Evolutionary conservation across 2,888 invertebrate genomes (phyloP), one percentile per base, ranked within the genome.

Genomic region (Prenolepis imparis): DNA sequence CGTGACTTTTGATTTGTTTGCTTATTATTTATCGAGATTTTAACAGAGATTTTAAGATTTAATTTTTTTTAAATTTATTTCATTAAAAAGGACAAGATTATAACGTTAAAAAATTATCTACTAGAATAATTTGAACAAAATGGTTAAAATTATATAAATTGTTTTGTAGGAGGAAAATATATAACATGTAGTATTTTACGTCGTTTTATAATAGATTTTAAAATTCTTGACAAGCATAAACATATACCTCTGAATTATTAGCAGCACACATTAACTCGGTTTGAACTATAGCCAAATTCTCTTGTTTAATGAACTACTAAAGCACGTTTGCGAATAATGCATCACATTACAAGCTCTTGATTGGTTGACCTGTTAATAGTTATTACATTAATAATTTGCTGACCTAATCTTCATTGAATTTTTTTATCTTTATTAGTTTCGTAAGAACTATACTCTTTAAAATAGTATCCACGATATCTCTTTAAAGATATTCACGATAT

Each of bases 231-330:
- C 24, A n/a, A 21, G 44, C 44, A 11, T 32, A 48, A 67, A 28
- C 48, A 32, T 24, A 61, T 52, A 52, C 63, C n/a, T 28, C 1
- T 41, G 63, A 73, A 74, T 82, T 75, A 82, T 64, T 74, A 55
- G 39, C 41, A 6, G 52, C 52, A 21, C n/a, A 75, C 21, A 72
- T 70, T 59, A 70, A 59, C 28, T 52, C n/a, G 8, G 11, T 41
- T 70, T 80, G 59, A 70, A 59, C 72, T 59, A 59, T 44, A 24
- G 78, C 32, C 32, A 70, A 78, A 78, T 70, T 36, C 72, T 80
- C 59, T 59, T n/a, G 44, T 80, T 80, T 80, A 70, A 80, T 70
- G 11, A 36, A 59, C 59, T 41, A 63, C 21, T 59, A 41, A 67
- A 68, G 44, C 59, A 70, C 78, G 24, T 44, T 36, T 9, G 44